phyloP scores from a whole-genome alignment of 1,140 invertebrate species.

The Mycetomoellerius zeteki region DNA sequence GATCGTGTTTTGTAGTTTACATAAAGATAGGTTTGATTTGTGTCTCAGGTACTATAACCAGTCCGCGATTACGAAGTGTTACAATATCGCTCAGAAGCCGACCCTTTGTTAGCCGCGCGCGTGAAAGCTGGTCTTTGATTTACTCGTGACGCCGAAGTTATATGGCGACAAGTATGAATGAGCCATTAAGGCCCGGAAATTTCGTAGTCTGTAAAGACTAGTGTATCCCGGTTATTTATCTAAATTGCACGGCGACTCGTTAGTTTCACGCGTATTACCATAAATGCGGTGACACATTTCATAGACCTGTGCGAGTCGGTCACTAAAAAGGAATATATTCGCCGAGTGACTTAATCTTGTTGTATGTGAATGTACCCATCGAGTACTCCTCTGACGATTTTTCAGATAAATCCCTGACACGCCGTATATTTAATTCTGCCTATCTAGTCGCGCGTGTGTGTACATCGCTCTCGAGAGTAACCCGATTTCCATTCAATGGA shows the following conservation, averaged over 20 bases:
- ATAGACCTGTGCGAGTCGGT: background rate
- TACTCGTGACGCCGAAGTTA: constrained; percentile 58
- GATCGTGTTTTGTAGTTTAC: constrained; percentile 4
- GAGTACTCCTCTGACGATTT: constrained; percentile 47
- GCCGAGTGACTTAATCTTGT: constrained; percentile 28
- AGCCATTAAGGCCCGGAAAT: constrained; percentile 68
- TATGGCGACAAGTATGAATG: constrained; percentile 68
- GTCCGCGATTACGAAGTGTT: constrained; percentile 58
- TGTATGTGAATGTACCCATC: constrained; percentile 21
- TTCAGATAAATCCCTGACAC: constrained; percentile 50
- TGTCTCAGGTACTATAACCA: constrained; percentile 32
- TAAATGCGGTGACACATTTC: constrained; percentile 17
- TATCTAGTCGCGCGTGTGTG: constrained; percentile 42
- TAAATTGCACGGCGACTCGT: constrained; percentile 77
- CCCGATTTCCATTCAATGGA: constrained; percentile 75
- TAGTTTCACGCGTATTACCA: constrained; percentile 55
- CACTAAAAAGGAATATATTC: background rate
- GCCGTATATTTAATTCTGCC: constrained; percentile 48
- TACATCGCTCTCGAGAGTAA: constrained; percentile 55
- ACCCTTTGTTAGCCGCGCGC: constrained; percentile 40
- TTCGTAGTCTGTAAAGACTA: constrained; percentile 56
- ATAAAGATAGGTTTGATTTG: constrained; percentile 50
- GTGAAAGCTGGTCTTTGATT: constrained; percentile 60
- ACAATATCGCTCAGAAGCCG: constrained; percentile 25
- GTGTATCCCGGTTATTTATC: constrained; percentile 78